A percentile compares a stretch with the other conserved stretches of the same genome.
Evolutionary conservation across 2,797 vertebrate genomes (phyloP).

Genomic region (Schizopygopsis malacanthus): DNA sequence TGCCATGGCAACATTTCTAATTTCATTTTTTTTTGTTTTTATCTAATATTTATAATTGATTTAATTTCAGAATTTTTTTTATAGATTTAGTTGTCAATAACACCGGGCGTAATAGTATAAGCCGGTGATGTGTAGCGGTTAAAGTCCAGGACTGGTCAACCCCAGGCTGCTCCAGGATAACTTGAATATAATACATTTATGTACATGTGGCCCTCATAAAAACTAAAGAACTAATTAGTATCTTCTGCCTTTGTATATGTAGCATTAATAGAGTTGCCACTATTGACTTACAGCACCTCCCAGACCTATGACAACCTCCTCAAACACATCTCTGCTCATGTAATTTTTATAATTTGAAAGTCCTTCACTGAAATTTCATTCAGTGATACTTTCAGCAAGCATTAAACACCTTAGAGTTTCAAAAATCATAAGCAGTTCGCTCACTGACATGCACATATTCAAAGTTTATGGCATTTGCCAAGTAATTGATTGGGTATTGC

Average conservation of each 20-base stretch:
- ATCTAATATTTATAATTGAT: neutral
- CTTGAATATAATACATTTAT: neutral
- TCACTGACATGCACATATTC: neutral
- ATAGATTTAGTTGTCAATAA: neutral
- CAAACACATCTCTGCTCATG: neutral
- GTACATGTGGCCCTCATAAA: neutral
- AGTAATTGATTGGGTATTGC: slow-evolving; percentile 27
- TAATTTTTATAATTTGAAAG: slow-evolving; percentile 5
- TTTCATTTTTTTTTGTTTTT: neutral
- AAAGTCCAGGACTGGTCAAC: neutral
- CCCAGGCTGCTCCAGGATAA: neutral
- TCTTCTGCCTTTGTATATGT: neutral
- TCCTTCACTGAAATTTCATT: slow-evolving; percentile 7
- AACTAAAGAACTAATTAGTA: neutral
- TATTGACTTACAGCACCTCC: neutral
- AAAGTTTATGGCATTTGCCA: slow-evolving; percentile 17
- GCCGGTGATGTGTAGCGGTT: neutral
- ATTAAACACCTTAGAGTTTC: neutral
- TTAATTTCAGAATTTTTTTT: neutral
- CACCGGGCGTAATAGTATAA: neutral
- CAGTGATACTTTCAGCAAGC: neutral
- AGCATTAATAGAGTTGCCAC: neutral
- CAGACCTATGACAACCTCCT: neutral
- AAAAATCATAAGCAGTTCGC: slow-evolving; percentile 13
- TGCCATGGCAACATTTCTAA: no score